Evolutionary conservation across 2,888 invertebrate species (phyloP).

Genomic region (Drosophila helvetica): DNA sequence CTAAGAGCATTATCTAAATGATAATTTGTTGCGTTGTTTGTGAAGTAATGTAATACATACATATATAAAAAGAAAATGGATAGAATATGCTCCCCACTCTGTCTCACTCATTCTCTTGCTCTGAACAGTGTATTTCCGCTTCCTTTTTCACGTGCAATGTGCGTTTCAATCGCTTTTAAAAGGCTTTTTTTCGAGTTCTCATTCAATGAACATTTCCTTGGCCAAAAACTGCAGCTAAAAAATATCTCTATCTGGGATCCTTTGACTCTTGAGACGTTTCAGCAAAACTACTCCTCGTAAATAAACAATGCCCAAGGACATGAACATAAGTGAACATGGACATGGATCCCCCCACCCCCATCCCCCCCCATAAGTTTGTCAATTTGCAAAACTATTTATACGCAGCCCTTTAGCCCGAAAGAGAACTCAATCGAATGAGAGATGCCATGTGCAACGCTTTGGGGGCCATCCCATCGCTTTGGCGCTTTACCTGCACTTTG

Average conservation of each 20-base stretch:
- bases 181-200: conserved; percentile 6
- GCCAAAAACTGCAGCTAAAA: background rate
- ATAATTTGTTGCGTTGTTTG: conserved; percentile 77
- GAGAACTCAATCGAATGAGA: conserved; percentile 23
- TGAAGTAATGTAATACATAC: conserved; percentile 70
- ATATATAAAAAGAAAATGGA: conserved; percentile 3
- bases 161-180: conserved; percentile 35
- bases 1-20: conserved; percentile 79
- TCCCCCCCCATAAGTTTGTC: conserved; percentile 28
- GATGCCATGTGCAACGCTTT: conserved; percentile 13
- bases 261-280: background rate
- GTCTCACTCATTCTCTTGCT: background rate
- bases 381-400: conserved; percentile 49
- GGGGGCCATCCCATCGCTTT: conserved; percentile 33
- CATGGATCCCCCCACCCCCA: too few species aligned
- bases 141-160: conserved; percentile 44
- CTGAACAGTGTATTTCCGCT: conserved; percentile 63
- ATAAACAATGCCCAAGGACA: background rate
- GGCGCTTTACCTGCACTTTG: conserved; percentile 60
- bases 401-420: conserved; percentile 18
- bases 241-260: background rate
- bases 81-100: background rate
- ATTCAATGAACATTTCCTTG: background rate
- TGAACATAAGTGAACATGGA: conserved; percentile 9
- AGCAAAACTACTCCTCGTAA: background rate